Evolutionary conservation across 2,797 vertebrate species (phyloP).

Genomic region (Chromobotia macracanthus): DNA sequence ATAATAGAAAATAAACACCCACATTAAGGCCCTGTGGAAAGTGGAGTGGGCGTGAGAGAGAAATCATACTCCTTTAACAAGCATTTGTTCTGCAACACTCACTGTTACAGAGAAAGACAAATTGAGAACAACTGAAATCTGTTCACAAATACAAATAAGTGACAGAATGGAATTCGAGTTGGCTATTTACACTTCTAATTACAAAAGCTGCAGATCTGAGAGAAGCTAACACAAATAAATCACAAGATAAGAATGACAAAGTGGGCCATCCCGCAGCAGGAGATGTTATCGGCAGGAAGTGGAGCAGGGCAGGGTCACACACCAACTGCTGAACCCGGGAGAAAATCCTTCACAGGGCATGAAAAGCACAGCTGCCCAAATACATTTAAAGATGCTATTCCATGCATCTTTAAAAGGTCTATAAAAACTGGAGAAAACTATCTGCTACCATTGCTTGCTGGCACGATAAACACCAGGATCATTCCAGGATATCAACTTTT

Average conservation of each 20-base stretch:
- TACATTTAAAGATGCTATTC: no score
- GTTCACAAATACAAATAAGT: background rate
- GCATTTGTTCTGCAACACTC: background rate
- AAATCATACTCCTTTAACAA: slow-evolving; percentile 4
- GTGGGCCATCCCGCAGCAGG: slow-evolving; percentile 21
- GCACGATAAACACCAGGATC: no score
- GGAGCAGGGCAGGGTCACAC: slow-evolving; percentile 15
- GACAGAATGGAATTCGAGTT: background rate
- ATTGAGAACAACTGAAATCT: background rate
- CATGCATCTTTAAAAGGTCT: no score
- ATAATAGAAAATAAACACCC: slow-evolving; percentile 10
- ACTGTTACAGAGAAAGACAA: background rate
- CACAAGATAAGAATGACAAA: slow-evolving; percentile 20
- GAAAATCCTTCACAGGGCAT: background rate
- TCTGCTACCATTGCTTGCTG: no score
- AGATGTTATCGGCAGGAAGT: slow-evolving; percentile 35
- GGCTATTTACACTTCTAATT: background rate
- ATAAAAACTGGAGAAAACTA: no score
- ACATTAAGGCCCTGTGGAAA: background rate
- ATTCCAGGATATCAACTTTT: no score
- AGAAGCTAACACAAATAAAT: slow-evolving; percentile 28
- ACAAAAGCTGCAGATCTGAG: slow-evolving; percentile 19
- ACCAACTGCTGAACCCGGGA: slow-evolving; percentile 9
- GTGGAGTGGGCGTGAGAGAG: no score
- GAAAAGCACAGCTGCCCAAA: background rate